phyloP scores from a whole-genome alignment of 2,113 vertebrate genomes.

The Acanthisitta chloris region DNA sequence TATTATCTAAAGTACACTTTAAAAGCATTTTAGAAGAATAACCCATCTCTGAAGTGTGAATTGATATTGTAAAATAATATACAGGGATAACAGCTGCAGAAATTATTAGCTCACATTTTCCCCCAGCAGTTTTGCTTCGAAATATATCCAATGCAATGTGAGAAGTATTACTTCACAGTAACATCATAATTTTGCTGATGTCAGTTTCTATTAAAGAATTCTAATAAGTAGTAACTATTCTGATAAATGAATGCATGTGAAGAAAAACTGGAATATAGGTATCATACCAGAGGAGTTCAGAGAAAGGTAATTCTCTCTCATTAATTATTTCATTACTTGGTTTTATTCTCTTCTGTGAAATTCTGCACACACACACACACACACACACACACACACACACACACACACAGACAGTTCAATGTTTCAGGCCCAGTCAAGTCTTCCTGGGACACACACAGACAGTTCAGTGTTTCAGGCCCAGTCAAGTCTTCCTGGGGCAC shows the following conservation, averaged over 20 bases:
- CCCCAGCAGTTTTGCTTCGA: constrained; percentile 37
- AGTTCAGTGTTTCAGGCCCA: background rate
- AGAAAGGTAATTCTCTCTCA: background rate
- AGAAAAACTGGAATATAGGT: background rate
- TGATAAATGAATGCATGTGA: background rate
- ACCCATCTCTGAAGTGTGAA: constrained; percentile 22
- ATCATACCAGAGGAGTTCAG: background rate
- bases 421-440: background rate
- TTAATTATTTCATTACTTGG: background rate
- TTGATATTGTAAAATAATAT: constrained; percentile 20
- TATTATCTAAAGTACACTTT: constrained; percentile 4
- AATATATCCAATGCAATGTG: background rate
- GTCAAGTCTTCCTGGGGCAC: background rate
- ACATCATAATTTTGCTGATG: constrained; percentile 45
- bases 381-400: background rate
- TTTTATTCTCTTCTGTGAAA: background rate
- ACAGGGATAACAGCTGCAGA: constrained; percentile 26
- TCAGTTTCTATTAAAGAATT: constrained; percentile 8
- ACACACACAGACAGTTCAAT: no score
- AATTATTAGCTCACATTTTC: constrained; percentile 21
- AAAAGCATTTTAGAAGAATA: constrained; percentile 47
- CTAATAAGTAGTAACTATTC: background rate
- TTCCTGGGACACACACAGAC: background rate
- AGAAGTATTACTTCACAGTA: constrained; percentile 21
- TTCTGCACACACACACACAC: background rate